phyloP scores from a whole-genome alignment of 2,113 vertebrate species.

The Cyphomyrus plagiostoma region DNA sequence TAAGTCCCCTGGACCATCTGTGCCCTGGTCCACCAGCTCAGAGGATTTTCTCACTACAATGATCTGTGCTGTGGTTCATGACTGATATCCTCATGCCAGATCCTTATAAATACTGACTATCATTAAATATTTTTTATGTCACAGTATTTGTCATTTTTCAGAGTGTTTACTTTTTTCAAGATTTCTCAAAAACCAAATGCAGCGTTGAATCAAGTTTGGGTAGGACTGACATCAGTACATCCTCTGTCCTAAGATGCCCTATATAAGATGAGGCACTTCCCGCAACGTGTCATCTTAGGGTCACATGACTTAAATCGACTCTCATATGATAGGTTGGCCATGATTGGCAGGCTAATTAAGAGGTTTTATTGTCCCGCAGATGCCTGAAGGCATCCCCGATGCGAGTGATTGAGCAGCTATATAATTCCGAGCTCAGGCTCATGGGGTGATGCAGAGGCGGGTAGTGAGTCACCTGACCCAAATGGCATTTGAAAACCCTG shows the following conservation, averaged over 20 bases:
- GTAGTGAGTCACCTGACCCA: background rate
- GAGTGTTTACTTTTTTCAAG: background rate
- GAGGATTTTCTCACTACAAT: background rate
- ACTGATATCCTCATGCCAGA: background rate
- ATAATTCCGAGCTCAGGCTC: background rate
- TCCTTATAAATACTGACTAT: background rate
- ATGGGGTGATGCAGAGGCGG: background rate
- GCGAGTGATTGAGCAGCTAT: constrained; percentile 7
- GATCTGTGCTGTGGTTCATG: background rate
- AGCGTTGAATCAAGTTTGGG: background rate
- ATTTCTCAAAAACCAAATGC: background rate
- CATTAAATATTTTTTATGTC: background rate
- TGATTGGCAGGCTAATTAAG: constrained; percentile 69
- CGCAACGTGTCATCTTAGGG: constrained; percentile 50
- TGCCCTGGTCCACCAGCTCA: background rate
- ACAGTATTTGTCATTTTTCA: background rate
- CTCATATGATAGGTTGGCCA: constrained; percentile 47
- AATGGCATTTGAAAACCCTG: background rate
- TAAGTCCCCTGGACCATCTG: background rate
- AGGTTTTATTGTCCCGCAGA: constrained; percentile 43
- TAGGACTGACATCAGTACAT: background rate
- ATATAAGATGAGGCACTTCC: constrained; percentile 24
- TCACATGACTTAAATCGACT: constrained; percentile 54
- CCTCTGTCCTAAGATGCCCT: background rate
- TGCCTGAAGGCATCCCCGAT: constrained; percentile 23